Evolutionary conservation across 1,140 invertebrate species (phyloP).

Genomic region (Tribolium castaneum): DNA sequence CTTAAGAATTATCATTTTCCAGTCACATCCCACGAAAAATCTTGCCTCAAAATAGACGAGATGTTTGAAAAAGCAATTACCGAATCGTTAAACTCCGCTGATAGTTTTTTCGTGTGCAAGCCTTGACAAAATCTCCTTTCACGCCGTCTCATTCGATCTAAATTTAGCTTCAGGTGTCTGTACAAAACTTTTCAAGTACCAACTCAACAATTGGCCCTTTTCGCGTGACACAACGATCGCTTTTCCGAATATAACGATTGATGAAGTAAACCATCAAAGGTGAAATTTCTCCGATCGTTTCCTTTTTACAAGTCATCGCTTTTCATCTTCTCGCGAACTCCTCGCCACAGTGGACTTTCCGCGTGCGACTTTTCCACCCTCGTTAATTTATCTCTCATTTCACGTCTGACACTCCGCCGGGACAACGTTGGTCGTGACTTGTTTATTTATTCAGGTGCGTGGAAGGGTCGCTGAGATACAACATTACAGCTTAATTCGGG

Average conservation of each 20-base stretch:
- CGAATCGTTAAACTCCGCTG: too few relatives aligned
- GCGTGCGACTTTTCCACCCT: conserved; percentile 3
- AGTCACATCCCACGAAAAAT: too few relatives aligned
- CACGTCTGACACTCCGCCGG: conserved; percentile 19
- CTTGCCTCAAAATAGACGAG: too few relatives aligned
- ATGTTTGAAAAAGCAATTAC: too few relatives aligned
- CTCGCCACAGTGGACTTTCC: neutral
- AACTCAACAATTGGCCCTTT: neutral
- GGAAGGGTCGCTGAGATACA: conserved; percentile 11
- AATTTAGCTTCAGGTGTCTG: neutral
- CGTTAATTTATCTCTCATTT: conserved; percentile 31
- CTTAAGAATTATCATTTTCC: too few relatives aligned
- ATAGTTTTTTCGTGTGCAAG: too few relatives aligned
- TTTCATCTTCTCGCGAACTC: neutral
- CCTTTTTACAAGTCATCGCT: neutral
- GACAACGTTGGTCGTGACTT: conserved; percentile 23
- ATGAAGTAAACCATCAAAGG: neutral
- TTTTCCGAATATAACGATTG: neutral
- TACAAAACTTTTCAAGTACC: neutral
- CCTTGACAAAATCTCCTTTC: too few relatives aligned
- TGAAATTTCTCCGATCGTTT: neutral
- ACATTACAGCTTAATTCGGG: conserved; percentile 6
- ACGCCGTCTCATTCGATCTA: neutral
- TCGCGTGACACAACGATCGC: neutral
- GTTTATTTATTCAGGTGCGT: conserved; percentile 27